Percentiles rank a stretch among this genome's conserved stretches.
phyloP scores from a whole-genome alignment of 2,888 invertebrate species.

The Campoplex nolae region DNA sequence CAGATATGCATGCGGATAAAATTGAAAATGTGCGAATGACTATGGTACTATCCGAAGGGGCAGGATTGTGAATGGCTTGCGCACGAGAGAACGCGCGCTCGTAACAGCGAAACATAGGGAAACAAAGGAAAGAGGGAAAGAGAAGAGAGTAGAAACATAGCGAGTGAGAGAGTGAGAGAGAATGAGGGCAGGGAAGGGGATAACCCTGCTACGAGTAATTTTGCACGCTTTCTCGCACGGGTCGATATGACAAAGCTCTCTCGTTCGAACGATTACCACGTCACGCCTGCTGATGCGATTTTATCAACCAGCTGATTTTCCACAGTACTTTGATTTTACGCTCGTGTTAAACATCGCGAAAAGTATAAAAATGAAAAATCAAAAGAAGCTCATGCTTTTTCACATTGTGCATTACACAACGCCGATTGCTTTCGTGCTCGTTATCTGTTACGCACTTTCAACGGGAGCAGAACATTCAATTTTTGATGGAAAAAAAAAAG shows the following conservation, averaged over 20 bases:
- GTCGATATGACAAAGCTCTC: slow-evolving; percentile 64
- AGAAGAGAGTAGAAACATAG: slow-evolving; percentile 1
- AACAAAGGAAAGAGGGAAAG: background rate
- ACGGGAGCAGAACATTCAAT: too few species aligned
- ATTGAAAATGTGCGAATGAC: slow-evolving; percentile 61
- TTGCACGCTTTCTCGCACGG: slow-evolving; percentile 60
- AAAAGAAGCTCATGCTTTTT: slow-evolving; percentile 15
- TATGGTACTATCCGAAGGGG: slow-evolving; percentile 19
- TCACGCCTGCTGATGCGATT: slow-evolving; percentile 68
- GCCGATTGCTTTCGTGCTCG: background rate
- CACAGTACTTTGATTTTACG: slow-evolving; percentile 45
- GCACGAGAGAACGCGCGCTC: slow-evolving; percentile 15
- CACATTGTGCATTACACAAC: background rate
- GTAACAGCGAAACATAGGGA: slow-evolving; percentile 11
- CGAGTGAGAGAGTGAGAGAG: background rate
- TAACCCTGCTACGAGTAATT: slow-evolving; percentile 64
- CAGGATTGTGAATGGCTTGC: slow-evolving; percentile 25
- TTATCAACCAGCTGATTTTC: slow-evolving; percentile 68
- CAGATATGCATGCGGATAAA: slow-evolving; percentile 42
- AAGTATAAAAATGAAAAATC: slow-evolving; percentile 22
- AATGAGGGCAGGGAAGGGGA: background rate
- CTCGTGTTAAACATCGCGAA: slow-evolving; percentile 18
- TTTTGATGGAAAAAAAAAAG: too few species aligned
- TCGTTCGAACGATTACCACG: slow-evolving; percentile 66
- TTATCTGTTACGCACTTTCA: background rate